These are phyloP conservation scores for Achlya flavicornis DNA, from an alignment of 2,888 invertebrate genomes.

Conservation along the genomic window DNA sequence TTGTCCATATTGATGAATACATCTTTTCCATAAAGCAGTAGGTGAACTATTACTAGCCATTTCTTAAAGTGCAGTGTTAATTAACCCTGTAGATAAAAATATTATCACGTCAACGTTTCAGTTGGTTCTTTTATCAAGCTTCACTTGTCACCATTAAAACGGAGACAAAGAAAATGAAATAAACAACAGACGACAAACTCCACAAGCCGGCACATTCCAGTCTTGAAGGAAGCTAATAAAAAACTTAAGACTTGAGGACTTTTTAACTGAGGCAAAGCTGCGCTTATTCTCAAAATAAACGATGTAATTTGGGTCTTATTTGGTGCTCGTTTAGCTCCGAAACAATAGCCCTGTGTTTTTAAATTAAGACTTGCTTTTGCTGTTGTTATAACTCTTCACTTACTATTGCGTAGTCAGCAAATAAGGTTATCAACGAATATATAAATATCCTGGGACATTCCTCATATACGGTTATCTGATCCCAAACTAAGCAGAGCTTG, in stretches of 20 bases:
- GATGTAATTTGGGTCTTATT: conserved; percentile 20
- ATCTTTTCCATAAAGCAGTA: no score
- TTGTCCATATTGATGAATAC: no score
- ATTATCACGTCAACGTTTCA: neutral
- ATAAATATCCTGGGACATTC: no score
- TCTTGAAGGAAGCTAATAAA: conserved; percentile 39
- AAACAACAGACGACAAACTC: neutral
- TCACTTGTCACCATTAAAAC: neutral
- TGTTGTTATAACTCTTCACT: neutral
- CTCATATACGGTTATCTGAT: no score
- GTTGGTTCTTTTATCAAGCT: neutral
- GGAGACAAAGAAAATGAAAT: neutral
- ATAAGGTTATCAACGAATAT: no score
- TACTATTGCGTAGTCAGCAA: neutral
- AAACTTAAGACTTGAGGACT: conserved; percentile 26
- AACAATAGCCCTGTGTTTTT: neutral
- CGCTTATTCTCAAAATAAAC: conserved; percentile 26
- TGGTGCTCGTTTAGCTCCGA: neutral
- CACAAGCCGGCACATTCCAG: conserved; percentile 29
- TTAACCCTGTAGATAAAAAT: no score
- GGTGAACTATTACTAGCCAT: no score
- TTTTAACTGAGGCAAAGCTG: conserved; percentile 24
- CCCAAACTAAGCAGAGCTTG: no score
- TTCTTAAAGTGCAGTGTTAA: no score
- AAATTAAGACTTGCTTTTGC: neutral